Percentiles rank a stretch among this genome's conserved stretches.
Conservation (phyloP, 2,113 vertebrate genomes). For the Helogale parvula region DNA sequence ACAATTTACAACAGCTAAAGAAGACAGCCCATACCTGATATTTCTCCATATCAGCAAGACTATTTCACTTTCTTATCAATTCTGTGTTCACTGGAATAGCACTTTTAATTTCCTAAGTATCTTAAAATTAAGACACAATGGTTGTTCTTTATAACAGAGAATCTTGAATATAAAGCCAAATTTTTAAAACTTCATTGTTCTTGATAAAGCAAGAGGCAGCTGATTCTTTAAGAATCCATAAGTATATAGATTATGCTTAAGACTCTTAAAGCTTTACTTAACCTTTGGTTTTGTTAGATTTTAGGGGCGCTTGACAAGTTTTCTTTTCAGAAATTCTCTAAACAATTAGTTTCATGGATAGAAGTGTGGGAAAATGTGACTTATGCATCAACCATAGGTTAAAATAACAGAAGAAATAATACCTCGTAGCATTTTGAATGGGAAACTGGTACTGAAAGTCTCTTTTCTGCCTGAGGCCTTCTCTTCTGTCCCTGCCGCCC, state of each 20-base stretch:
- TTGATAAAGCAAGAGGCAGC: slow-evolving; percentile 4
- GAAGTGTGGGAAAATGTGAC: slow-evolving; percentile 55
- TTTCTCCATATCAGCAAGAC: too few species aligned
- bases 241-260: not conserved
- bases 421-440: slow-evolving; percentile 84
- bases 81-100: too few species aligned
- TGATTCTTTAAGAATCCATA: slow-evolving; percentile 21
- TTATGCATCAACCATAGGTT: slow-evolving; percentile 79
- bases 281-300: not conserved
- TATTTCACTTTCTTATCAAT: too few species aligned
- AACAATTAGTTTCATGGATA: slow-evolving; percentile 62
- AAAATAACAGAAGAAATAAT: slow-evolving; percentile 88
- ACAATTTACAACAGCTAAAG: not conserved
- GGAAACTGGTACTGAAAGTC: slow-evolving; percentile 86
- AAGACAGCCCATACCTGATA: not conserved
- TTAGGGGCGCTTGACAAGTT: not conserved
- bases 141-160: not conserved
- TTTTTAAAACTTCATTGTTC: slow-evolving; percentile 7
- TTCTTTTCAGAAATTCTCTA: slow-evolving; percentile 53
- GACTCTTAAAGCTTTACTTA: slow-evolving; percentile 33
- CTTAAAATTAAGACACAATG: not conserved
- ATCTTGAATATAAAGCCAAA: not conserved
- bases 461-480: slow-evolving; percentile 93
- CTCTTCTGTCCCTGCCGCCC: slow-evolving; percentile 94
- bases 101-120: not conserved